A percentile compares a stretch with the other conserved stretches of the same genome.
These are phyloP conservation scores for Ormyrus labotus DNA, from an alignment of 2,888 invertebrate species.

Conservation along the genomic window DNA sequence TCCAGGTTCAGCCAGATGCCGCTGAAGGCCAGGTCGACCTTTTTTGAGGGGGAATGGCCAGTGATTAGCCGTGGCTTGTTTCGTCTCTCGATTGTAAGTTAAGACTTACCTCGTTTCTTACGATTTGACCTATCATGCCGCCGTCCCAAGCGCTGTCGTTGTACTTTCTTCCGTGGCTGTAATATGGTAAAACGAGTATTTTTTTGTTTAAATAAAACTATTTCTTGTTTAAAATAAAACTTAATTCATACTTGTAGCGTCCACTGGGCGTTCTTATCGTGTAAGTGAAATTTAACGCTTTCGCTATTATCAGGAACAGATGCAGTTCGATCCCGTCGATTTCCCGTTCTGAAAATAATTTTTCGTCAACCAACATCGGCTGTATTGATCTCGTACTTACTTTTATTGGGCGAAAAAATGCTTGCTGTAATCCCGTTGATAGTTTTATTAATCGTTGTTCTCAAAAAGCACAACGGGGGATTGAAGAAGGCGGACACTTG, in stretches of 20 bases:
- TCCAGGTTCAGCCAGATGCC: conserved; percentile 66
- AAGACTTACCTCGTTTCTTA: conserved; percentile 60
- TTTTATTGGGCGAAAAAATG: conserved; percentile 61
- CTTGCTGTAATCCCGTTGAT: conserved; percentile 62
- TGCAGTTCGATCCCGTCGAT: conserved; percentile 68
- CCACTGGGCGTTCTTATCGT: conserved; percentile 63
- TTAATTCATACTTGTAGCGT: conserved; percentile 59
- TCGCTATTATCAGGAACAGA: conserved; percentile 66
- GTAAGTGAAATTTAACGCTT: conserved; percentile 69
- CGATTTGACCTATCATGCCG: conserved; percentile 66
- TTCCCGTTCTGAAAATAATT: conserved; percentile 61
- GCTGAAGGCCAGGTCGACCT: conserved; percentile 69
- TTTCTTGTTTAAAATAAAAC: too few species aligned
- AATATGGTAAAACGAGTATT: background rate
- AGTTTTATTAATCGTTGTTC: conserved; percentile 60
- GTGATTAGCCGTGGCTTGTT: background rate
- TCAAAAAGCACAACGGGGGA: conserved; percentile 67
- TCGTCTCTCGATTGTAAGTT: too few species aligned
- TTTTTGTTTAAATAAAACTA: too few species aligned
- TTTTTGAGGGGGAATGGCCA: background rate
- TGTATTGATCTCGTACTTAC: conserved; percentile 57
- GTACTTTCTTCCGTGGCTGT: conserved; percentile 65
- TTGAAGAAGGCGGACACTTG: conserved; percentile 63
- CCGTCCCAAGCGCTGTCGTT: conserved; percentile 65
- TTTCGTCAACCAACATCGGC: background rate